A percentile compares a stretch with the other conserved stretches of the same genome.
Evolutionary conservation across 2,113 vertebrate genomes (phyloP).

Genomic region (Craseonycteris thonglongyai): DNA sequence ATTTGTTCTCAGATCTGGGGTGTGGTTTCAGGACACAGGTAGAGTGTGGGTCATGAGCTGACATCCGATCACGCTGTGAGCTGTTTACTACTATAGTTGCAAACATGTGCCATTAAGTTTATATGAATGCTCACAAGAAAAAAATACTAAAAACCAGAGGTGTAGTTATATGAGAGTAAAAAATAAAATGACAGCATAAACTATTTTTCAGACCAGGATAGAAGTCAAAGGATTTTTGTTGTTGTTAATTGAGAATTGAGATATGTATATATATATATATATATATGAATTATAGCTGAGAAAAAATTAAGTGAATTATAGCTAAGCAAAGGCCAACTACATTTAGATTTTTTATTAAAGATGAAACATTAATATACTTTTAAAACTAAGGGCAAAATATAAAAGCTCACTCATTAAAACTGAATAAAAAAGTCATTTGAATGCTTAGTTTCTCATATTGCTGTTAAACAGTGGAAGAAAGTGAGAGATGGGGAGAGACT

Average conservation of each 20-base stretch:
- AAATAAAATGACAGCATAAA: conserved; percentile 2
- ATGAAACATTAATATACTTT: background rate
- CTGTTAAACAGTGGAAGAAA: background rate
- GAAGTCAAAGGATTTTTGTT: background rate
- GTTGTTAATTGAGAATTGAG: background rate
- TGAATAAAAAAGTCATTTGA: background rate
- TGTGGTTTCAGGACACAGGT: background rate
- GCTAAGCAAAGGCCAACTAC: background rate
- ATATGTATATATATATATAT: too few species aligned
- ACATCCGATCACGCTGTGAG: background rate
- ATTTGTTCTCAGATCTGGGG: background rate
- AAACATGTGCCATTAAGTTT: background rate
- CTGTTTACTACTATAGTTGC: background rate
- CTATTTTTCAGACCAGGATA: background rate
- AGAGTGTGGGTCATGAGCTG: background rate
- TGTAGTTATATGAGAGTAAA: background rate
- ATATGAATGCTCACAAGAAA: background rate
- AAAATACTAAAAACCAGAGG: background rate
- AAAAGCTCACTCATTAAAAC: background rate
- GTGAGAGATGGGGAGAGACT: background rate
- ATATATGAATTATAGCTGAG: too few species aligned
- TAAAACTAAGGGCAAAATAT: background rate
- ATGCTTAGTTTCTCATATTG: background rate
- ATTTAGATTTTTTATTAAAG: background rate
- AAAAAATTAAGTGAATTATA: background rate